Conservation (phyloP, 2,113 vertebrate genomes). For the Turnix velox region DNA sequence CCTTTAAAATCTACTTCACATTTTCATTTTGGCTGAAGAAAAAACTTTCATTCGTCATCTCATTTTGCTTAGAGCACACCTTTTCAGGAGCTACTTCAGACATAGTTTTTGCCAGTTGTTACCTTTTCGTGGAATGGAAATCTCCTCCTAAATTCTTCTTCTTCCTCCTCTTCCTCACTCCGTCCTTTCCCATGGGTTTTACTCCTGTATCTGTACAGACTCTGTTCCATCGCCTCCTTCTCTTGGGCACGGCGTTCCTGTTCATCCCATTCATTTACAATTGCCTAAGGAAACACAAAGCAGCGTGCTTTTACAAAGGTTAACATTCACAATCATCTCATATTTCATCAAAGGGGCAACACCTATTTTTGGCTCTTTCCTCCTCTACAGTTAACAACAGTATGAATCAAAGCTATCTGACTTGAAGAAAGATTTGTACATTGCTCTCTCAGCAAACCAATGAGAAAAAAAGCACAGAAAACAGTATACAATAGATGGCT, state of each 20-base stretch:
- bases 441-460: background rate
- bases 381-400: background rate
- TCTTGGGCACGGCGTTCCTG: slow-evolving; percentile 81
- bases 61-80: background rate
- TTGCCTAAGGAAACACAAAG: slow-evolving; percentile 66
- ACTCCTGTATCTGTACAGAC: slow-evolving; percentile 82
- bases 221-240: slow-evolving; percentile 77
- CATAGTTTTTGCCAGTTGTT: background rate
- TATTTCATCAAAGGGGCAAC: background rate
- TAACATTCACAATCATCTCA: background rate
- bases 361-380: background rate
- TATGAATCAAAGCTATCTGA: background rate
- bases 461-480: background rate
- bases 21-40: background rate
- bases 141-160: slow-evolving; percentile 81
- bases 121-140: slow-evolving; percentile 89
- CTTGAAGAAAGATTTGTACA: background rate
- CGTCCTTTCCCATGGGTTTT: slow-evolving; percentile 73
- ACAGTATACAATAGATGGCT: background rate
- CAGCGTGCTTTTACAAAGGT: background rate
- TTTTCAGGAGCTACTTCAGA: background rate
- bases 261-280: slow-evolving; percentile 94
- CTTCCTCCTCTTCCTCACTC: slow-evolving; percentile 88
- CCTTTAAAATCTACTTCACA: background rate
- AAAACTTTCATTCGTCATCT: background rate